Evolutionary conservation across 2,888 invertebrate genomes (phyloP), one percentile per base, ranked within the genome.

Genomic region (Drosophila nr. medialis): DNA sequence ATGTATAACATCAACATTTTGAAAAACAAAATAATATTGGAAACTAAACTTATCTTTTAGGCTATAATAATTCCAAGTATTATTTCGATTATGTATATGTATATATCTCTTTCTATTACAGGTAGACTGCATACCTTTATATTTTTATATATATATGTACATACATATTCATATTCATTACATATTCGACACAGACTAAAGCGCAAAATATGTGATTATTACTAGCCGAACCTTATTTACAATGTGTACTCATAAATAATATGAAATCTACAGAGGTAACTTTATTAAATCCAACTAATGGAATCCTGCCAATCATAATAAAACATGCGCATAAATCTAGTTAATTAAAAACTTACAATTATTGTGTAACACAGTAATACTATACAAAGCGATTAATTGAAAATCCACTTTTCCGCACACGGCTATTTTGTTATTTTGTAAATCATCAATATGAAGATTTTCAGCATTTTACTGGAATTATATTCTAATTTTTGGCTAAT

Each of bases 381-480:
- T 24, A 15, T 24, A 4, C 15, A 15, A 2, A 45, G 21, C 21
- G 15, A 24, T 45, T 24, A 4, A 24, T 15, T 45, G 24, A 45
- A 8, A 45, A 45, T 15, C 8, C 24, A 15, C 15, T 15, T 42
- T 49, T 49, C 18, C 49, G 29, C 49, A 29, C 5, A 49, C 5
- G 18, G 27, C 10, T 27, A 18, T 27, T 27, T 18, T 11, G 11
- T 42, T 18, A 18, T 8, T n/a, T n/a, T 40, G 15, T n/a, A 40
- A 40, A 40, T 40, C n/a, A n/a, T 49, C 18, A 10, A 29, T 10
- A 51, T 34, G 15, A 53, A 21, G 13, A 32, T 15, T 51, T 21
- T 5, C 21, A 32, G 7, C 36, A 63, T 53, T 53, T 45, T 63
- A 21, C 21, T 36, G 18, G 42, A 21, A 42, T 36, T 36, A 51